A percentile compares a stretch with the other conserved stretches of the same genome.
These are phyloP conservation scores for Molothrus ater DNA, from an alignment of 2,797 vertebrate species.

Conservation along the genomic window DNA sequence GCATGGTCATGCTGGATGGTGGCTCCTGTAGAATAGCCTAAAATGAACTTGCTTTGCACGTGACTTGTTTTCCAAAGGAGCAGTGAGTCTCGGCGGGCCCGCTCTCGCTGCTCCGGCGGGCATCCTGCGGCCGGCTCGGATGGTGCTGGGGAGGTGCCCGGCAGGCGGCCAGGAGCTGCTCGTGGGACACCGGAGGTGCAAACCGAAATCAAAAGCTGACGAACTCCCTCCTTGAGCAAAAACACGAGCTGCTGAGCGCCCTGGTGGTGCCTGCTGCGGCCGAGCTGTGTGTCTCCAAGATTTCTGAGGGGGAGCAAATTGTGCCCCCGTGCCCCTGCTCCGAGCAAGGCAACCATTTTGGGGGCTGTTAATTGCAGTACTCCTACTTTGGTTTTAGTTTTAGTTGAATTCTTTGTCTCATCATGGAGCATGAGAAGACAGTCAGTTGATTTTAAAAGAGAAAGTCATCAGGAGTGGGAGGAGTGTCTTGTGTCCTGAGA, in stretches of 20 bases:
- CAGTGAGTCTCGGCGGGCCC: background rate
- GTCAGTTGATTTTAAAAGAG: slow-evolving; percentile 20
- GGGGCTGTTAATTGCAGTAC: background rate
- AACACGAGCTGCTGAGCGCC: background rate
- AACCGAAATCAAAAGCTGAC: slow-evolving; percentile 40
- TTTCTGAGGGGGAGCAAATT: background rate
- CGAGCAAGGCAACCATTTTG: background rate
- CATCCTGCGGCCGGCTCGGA: background rate
- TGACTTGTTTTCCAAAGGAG: slow-evolving; percentile 55
- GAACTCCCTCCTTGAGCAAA: background rate
- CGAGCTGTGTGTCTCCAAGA: background rate
- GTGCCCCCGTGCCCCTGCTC: background rate
- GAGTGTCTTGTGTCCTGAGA: slow-evolving; percentile 19
- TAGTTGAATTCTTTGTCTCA: slow-evolving; percentile 1
- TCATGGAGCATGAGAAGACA: background rate
- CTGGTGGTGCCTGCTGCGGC: background rate
- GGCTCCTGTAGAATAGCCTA: slow-evolving; percentile 49
- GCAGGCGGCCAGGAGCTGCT: background rate
- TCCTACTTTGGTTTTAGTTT: background rate
- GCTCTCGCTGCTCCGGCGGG: background rate
- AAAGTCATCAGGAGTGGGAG: slow-evolving; percentile 25
- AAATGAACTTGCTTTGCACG: slow-evolving; percentile 51
- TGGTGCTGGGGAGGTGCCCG: background rate
- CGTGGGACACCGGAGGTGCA: background rate
- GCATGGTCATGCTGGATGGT: background rate